phyloP scores from a whole-genome alignment of 2,888 invertebrate species.

The Trissolcus brochymenae region DNA sequence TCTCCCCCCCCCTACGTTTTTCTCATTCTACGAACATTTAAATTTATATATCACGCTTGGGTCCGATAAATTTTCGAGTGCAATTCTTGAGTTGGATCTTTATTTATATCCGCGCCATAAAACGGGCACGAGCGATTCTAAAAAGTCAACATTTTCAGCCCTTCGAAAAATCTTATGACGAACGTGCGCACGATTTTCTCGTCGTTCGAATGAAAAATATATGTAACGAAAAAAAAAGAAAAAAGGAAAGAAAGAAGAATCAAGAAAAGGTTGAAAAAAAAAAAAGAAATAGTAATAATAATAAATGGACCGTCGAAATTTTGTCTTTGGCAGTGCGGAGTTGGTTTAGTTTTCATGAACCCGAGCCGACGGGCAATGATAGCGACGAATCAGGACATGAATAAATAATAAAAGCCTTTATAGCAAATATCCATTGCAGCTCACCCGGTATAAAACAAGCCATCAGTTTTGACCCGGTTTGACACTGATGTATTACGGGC shows the following conservation, averaged over 20 bases:
- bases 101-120: slow-evolving; percentile 16
- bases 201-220: no score
- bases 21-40: slow-evolving; percentile 13
- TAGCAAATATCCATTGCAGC: slow-evolving; percentile 9
- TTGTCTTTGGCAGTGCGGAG: not conserved
- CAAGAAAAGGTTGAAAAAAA: no score
- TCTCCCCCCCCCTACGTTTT: no score
- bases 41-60: slow-evolving; percentile 25
- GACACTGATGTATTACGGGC: slow-evolving; percentile 18
- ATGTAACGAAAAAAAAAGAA: no score
- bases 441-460: slow-evolving; percentile 8
- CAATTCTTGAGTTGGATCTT: slow-evolving; percentile 12
- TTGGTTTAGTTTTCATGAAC: slow-evolving; percentile 11
- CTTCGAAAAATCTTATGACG: no score
- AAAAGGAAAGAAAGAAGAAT: no score
- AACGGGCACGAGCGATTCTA: slow-evolving; percentile 7
- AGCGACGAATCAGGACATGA: slow-evolving; percentile 17
- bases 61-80: slow-evolving; percentile 10
- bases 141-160: slow-evolving; percentile 6
- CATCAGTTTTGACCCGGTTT: slow-evolving; percentile 12
- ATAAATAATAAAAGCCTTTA: slow-evolving; percentile 16
- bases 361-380: no score
- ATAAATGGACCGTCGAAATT: no score
- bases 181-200: no score
- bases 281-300: no score